phyloP scores from a whole-genome alignment of 2,113 vertebrate genomes.

The Ophiodon elongatus region DNA sequence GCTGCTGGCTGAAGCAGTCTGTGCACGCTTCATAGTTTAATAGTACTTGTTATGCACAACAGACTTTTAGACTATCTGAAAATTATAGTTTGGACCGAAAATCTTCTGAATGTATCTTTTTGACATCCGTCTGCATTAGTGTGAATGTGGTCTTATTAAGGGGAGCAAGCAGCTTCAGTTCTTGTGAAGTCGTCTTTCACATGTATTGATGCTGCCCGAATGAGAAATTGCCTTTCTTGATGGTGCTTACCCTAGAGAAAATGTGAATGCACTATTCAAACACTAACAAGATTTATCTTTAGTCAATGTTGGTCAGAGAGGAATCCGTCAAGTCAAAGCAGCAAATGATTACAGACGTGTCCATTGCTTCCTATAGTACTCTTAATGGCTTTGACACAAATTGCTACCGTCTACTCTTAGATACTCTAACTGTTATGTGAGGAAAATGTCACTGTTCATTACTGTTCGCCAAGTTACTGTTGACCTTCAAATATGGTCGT shows the following conservation, averaged over 20 bases:
- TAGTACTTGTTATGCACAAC: neutral
- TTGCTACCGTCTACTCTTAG: slow-evolving; percentile 24
- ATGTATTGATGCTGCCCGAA: neutral
- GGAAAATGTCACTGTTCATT: slow-evolving; percentile 31
- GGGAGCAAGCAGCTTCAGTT: slow-evolving; percentile 40
- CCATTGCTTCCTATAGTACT: slow-evolving; percentile 28
- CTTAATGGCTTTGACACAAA: slow-evolving; percentile 38
- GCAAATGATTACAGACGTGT: slow-evolving; percentile 18
- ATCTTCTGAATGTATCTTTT: neutral
- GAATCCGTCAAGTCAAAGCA: neutral
- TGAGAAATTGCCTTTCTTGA: slow-evolving; percentile 42
- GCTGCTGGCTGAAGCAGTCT: neutral
- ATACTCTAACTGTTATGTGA: slow-evolving; percentile 28
- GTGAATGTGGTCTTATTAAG: slow-evolving; percentile 58
- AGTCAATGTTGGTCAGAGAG: slow-evolving; percentile 1
- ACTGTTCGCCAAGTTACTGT: slow-evolving; percentile 17
- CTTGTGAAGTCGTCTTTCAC: slow-evolving; percentile 11
- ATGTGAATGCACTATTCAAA: slow-evolving; percentile 62
- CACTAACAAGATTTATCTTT: slow-evolving; percentile 10
- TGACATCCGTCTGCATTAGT: slow-evolving; percentile 9
- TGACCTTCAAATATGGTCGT: neutral
- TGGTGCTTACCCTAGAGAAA: slow-evolving; percentile 41
- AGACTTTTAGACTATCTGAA: neutral
- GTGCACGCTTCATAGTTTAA: neutral
- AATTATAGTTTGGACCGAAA: neutral